phyloP scores from a whole-genome alignment of 64 coral and sea anemone species.

The Porites lutea region DNA sequence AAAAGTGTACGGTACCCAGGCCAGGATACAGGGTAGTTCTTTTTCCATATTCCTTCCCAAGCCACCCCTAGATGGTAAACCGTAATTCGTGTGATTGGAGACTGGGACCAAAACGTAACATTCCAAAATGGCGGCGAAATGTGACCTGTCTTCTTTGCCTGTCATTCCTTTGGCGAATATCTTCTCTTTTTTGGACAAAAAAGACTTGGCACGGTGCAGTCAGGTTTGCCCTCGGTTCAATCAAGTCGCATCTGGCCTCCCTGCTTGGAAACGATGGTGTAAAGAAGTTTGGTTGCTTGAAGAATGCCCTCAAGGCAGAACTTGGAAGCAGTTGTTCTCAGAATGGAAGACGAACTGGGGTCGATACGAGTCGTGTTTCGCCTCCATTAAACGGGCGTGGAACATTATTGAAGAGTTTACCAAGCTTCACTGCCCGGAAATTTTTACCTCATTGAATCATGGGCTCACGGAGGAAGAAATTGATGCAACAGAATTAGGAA shows the following conservation, averaged over 20 bases:
- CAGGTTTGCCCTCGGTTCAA: slow-evolving; percentile 82
- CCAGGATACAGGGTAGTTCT: too few species aligned
- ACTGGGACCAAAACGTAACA: slow-evolving; percentile 14
- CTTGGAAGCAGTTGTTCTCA: slow-evolving; percentile 81
- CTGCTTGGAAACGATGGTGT: slow-evolving; percentile 92
- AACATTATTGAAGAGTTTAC: slow-evolving; percentile 87
- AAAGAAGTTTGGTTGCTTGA: slow-evolving; percentile 75
- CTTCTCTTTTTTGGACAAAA: slow-evolving; percentile 76
- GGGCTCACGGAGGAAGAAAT: slow-evolving; percentile 88
- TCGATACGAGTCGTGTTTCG: slow-evolving; percentile 89
- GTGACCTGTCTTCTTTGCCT: slow-evolving; percentile 55
- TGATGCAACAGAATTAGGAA: slow-evolving; percentile 26
- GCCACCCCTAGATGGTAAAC: neutral
- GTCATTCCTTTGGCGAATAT: slow-evolving; percentile 73
- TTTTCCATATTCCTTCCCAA: too few species aligned
- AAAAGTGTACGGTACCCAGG: too few species aligned
- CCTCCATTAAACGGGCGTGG: slow-evolving; percentile 89
- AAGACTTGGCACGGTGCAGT: slow-evolving; percentile 82
- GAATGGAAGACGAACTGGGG: slow-evolving; percentile 69
- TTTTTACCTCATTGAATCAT: slow-evolving; percentile 77
- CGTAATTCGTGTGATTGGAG: neutral
- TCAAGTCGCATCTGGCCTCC: slow-evolving; percentile 57
- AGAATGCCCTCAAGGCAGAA: slow-evolving; percentile 45
- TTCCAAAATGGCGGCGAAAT: slow-evolving; percentile 62
- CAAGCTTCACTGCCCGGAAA: slow-evolving; percentile 75